These are phyloP conservation scores for Sceloporus undulatus DNA, from an alignment of 2,113 vertebrate species.

Conservation along the genomic window DNA sequence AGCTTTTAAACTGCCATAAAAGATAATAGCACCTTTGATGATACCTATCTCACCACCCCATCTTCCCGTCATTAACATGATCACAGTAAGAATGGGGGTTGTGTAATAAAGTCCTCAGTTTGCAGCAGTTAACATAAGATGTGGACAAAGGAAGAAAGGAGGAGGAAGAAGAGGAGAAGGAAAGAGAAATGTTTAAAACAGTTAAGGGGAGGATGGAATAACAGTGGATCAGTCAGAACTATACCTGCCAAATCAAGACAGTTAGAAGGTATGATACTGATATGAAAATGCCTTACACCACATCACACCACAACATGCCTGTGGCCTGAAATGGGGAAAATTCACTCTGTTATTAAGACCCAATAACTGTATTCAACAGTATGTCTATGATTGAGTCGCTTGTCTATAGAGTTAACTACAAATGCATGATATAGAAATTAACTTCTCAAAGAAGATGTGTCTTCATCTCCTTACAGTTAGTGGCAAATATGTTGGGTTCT, in stretches of 20 bases:
- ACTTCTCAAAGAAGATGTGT: slow-evolving; percentile 3
- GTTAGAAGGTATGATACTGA: background rate
- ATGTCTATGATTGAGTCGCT: background rate
- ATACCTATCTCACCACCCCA: too few relatives aligned
- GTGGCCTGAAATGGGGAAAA: background rate
- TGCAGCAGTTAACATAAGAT: too few relatives aligned
- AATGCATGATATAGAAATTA: slow-evolving; percentile 11
- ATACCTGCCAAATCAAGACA: background rate
- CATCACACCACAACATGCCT: background rate
- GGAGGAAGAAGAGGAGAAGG: too few relatives aligned
- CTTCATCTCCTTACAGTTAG: background rate
- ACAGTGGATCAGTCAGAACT: too few relatives aligned
- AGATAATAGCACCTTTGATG: too few relatives aligned
- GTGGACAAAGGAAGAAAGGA: too few relatives aligned
- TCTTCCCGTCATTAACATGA: too few relatives aligned
- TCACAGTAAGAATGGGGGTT: too few relatives aligned
- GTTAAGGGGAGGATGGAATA: too few relatives aligned
- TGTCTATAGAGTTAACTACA: background rate
- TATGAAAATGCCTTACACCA: background rate
- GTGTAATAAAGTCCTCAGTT: too few relatives aligned
- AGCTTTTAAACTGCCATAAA: too few relatives aligned
- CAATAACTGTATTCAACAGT: background rate
- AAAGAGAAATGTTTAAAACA: too few relatives aligned
- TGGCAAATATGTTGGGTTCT: slow-evolving; percentile 7
- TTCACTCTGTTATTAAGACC: background rate